Base-by-base conservation (phyloP, 2,888 invertebrate species). In the Lagria hirta region DNA sequence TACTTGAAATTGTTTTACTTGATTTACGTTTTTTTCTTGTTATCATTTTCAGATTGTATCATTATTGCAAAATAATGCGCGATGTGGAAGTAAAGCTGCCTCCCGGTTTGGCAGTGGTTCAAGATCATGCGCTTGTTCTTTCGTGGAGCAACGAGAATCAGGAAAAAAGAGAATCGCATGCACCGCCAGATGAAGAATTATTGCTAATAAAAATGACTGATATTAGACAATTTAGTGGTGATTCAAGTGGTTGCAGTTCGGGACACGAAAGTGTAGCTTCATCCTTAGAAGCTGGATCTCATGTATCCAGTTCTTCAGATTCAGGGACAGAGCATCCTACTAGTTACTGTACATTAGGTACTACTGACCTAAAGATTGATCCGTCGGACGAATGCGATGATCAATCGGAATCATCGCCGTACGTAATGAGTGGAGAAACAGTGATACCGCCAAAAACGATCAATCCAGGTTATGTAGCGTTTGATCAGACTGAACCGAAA, bases 1-100 rank as follows among this genome's bases (percentile, higher is more conserved):
- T n/a, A n/a, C n/a, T n/a, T n/a, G n/a, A n/a, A n/a, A n/a, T n/a
- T n/a, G n/a, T n/a, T 28, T 33, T 38, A 4, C 10, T 10, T 33
- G 18, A 18, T 12, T 20, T 38, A 17, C 15, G 13, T 37, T 7
- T 13, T 4, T n/a, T 14, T 3, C n/a, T 11, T 2, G 8, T 4
- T 13, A 3, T 43, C 21, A 4, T 8, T 24, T 18, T 18, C 51
- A 83, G 83, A 62, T 60, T 78, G 14, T 83, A 81, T 70, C 72
- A 74, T 42, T 78, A 75, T 48, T 80, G 78, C 57, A 77, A 77
- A 58, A 77, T 44, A 7, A 84, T 84, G 82, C 76, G 78, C 59
- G 79, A 84, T 54, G 81, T 86, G 13, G 80, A 81, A 60, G 79
- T 83, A 7, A 81, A 81, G 54, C 66, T 86, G 48, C 86, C 86